These are phyloP conservation scores for Actenoides lindsayi DNA, from an alignment of 2,113 vertebrate species.

Conservation along the genomic window DNA sequence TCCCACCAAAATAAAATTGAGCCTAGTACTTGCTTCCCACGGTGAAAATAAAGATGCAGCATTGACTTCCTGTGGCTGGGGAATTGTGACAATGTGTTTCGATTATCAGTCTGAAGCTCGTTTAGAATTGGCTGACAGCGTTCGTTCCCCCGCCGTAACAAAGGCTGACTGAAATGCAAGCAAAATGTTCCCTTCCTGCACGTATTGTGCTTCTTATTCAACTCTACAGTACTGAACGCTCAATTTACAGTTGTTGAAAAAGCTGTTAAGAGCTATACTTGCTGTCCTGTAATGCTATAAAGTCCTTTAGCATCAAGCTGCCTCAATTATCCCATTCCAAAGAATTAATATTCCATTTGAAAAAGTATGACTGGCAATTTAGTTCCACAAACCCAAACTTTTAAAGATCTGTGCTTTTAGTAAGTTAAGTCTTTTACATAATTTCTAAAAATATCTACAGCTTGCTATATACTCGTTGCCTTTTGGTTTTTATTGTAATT, in stretches of 20 bases:
- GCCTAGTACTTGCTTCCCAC: neutral
- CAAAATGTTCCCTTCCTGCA: constrained; percentile 2
- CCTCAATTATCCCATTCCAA: neutral
- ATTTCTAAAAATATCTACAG: neutral
- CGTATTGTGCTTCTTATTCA: neutral
- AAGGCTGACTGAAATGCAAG: constrained; percentile 19
- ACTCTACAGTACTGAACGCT: neutral
- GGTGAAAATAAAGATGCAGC: constrained; percentile 16
- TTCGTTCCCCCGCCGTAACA: neutral
- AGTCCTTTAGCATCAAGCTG: neutral
- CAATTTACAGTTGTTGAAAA: neutral
- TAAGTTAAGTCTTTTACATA: neutral
- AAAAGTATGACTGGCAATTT: neutral
- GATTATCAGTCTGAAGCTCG: constrained; percentile 19
- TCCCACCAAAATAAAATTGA: neutral
- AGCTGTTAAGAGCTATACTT: neutral
- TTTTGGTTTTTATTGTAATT: neutral
- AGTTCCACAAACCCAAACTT: neutral
- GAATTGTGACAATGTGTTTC: constrained; percentile 9
- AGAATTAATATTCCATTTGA: neutral
- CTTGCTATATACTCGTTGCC: neutral
- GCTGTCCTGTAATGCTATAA: neutral
- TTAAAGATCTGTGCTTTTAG: neutral
- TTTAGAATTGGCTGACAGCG: neutral
- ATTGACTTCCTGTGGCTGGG: neutral